These are phyloP conservation scores for Cheilosia variabilis DNA, from an alignment of 2,888 invertebrate species.

Conservation along the genomic window DNA sequence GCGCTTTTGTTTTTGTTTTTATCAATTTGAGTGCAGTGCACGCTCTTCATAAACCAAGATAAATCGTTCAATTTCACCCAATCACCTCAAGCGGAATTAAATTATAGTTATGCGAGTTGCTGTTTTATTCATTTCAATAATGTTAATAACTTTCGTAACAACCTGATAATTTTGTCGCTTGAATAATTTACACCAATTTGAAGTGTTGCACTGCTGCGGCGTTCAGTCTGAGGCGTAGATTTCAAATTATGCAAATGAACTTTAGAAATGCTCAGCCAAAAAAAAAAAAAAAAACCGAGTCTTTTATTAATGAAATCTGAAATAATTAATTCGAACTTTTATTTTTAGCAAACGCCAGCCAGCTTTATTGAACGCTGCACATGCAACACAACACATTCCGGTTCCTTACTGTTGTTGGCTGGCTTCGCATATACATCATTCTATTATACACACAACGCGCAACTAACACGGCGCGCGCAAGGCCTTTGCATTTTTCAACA, in stretches of 20 bases:
- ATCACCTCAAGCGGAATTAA: slow-evolving; percentile 12
- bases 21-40: slow-evolving; percentile 1
- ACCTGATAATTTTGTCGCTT: slow-evolving; percentile 20
- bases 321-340: slow-evolving; percentile 9
- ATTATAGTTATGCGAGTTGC: neutral
- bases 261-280: neutral
- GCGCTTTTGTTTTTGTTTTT: neutral
- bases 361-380: too few species aligned
- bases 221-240: neutral
- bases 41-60: slow-evolving; percentile 6
- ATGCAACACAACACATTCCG: neutral
- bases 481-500: slow-evolving; percentile 1
- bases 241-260: slow-evolving; percentile 28
- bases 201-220: neutral
- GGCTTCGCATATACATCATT: neutral
- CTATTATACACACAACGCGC: neutral
- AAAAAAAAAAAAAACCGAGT: neutral
- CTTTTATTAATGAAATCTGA: slow-evolving; percentile 13
- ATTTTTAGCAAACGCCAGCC: neutral
- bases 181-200: neutral
- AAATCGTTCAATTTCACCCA: slow-evolving; percentile 42
- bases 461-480: neutral
- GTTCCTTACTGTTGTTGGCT: neutral
- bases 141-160: slow-evolving; percentile 2
- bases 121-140: neutral